Evolutionary conservation across 2,888 invertebrate genomes (phyloP).

Genomic region (Axea sp.): DNA sequence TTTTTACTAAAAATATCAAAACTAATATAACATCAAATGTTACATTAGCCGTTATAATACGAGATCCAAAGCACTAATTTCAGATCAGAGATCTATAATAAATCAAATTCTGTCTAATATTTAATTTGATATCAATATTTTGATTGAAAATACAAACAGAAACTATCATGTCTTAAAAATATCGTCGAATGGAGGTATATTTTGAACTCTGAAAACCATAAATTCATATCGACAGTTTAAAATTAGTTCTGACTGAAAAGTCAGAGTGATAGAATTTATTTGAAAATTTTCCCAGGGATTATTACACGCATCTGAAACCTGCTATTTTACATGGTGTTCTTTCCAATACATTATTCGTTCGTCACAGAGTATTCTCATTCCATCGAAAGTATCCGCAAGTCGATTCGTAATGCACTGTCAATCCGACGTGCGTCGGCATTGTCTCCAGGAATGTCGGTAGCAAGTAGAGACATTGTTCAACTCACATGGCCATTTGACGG

Average conservation of each 20-base stretch:
- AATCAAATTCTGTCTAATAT: no score
- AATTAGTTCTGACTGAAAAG: slow-evolving; percentile 20
- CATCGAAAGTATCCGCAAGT: slow-evolving; percentile 42
- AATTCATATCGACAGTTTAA: no score
- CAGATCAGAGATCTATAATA: no score
- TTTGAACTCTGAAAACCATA: no score
- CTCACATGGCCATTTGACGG: slow-evolving; percentile 53
- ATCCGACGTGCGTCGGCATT: slow-evolving; percentile 43
- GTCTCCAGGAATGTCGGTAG: slow-evolving; percentile 53
- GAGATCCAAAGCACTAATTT: no score
- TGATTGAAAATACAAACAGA: no score
- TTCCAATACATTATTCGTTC: slow-evolving; percentile 41
- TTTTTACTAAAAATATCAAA: no score
- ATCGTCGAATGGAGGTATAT: no score
- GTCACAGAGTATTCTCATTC: slow-evolving; percentile 32
- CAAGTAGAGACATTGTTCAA: slow-evolving; percentile 55
- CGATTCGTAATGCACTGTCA: slow-evolving; percentile 59
- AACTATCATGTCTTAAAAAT: no score
- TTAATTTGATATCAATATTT: no score
- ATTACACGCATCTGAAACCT: background rate
- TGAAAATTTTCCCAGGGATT: slow-evolving; percentile 22
- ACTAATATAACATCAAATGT: no score
- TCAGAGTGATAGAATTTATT: background rate
- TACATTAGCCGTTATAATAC: no score
- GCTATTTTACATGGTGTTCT: slow-evolving; percentile 28